A percentile compares a stretch with the other conserved stretches of the same genome.
Conservation (phyloP, 2,113 vertebrate species). For the Egretta garzetta region DNA sequence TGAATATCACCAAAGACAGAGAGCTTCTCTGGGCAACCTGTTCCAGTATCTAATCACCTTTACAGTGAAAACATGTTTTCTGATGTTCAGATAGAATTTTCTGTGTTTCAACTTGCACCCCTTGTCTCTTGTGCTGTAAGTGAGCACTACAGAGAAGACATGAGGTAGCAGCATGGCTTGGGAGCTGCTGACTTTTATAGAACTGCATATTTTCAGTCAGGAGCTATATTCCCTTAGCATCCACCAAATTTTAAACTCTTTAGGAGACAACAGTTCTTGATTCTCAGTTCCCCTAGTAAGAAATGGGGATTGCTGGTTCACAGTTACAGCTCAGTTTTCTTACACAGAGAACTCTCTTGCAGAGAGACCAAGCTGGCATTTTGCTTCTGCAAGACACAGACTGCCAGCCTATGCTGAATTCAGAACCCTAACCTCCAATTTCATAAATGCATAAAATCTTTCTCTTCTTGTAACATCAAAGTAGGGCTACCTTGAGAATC, state of each 20-base stretch:
- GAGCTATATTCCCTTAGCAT: neutral
- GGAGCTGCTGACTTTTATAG: neutral
- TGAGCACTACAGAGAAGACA: neutral
- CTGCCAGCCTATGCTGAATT: neutral
- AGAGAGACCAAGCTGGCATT: neutral
- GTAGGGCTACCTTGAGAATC: neutral
- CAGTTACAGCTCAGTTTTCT: neutral
- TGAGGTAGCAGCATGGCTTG: accelerated
- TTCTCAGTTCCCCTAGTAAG: neutral
- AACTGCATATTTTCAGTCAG: neutral
- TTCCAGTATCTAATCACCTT: neutral
- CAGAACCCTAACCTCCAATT: neutral
- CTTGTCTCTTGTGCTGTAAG: neutral
- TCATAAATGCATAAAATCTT: neutral
- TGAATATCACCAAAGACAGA: neutral
- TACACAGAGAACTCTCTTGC: neutral
- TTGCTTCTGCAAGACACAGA: neutral
- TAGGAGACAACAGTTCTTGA: neutral
- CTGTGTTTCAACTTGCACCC: neutral
- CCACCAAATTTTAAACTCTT: neutral
- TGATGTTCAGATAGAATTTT: neutral
- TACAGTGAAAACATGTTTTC: neutral
- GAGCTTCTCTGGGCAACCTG: neutral
- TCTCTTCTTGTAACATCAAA: neutral
- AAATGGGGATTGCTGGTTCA: neutral